phyloP scores from a whole-genome alignment of 2,113 vertebrate species.

The Pituophis catenifer region DNA sequence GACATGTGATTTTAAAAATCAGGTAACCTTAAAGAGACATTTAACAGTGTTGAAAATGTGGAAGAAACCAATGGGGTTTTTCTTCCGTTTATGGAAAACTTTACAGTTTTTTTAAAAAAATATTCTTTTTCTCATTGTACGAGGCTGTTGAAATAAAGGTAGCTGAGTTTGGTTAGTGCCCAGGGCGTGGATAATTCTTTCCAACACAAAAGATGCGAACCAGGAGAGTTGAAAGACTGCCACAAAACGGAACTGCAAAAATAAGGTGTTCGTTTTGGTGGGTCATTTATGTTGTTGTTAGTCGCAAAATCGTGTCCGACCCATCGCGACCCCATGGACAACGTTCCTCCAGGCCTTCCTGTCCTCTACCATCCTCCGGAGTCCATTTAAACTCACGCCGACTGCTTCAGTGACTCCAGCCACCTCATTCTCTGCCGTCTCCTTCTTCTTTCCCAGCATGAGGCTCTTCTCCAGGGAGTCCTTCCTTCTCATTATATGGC shows the following conservation, averaged over 20 bases:
- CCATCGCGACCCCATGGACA: no score
- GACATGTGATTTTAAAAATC: neutral
- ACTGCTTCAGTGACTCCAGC: no score
- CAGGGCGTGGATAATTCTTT: conserved; percentile 19
- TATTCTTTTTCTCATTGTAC: conserved; percentile 28
- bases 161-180: neutral
- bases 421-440: no score
- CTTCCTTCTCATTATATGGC: no score
- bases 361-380: no score
- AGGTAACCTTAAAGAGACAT: neutral
- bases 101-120: neutral
- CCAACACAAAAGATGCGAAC: accelerated
- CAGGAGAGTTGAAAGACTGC: neutral
- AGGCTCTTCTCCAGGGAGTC: no score
- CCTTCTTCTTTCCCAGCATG: no score
- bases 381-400: no score
- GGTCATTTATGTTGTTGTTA: neutral
- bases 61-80: accelerated
- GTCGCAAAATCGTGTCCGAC: no score
- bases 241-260: neutral
- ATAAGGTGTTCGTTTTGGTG: neutral
- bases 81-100: neutral
- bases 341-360: no score
- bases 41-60: neutral
- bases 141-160: conserved; percentile 53